These are phyloP conservation scores for Rhagonycha lutea DNA, from an alignment of 2,888 invertebrate species.

Conservation along the genomic window DNA sequence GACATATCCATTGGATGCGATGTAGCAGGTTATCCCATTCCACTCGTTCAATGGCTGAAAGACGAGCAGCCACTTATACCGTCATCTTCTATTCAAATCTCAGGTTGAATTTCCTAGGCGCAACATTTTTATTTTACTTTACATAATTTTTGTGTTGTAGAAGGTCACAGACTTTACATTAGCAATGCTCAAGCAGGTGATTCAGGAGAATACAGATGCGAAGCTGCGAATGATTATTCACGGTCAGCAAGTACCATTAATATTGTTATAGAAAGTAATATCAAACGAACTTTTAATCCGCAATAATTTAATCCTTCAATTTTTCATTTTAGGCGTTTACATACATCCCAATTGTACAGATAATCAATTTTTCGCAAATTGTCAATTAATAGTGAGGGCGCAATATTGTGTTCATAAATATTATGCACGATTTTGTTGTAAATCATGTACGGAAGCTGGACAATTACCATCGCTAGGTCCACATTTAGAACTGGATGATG, in stretches of 20 bases:
- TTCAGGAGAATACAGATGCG: constrained; percentile 82
- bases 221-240: constrained; percentile 76
- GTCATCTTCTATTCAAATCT: constrained; percentile 65
- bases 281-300: neutral
- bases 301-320: neutral
- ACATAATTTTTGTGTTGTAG: constrained; percentile 48
- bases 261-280: constrained; percentile 76
- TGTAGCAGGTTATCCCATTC: constrained; percentile 77
- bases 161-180: constrained; percentile 73
- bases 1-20: constrained; percentile 74
- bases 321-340: constrained; percentile 62
- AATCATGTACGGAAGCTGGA: constrained; percentile 87
- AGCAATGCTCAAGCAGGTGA: constrained; percentile 67
- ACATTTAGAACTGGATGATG: constrained; percentile 47
- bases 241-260: constrained; percentile 66
- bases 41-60: constrained; percentile 81
- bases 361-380: constrained; percentile 87
- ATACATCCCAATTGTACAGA: constrained; percentile 84
- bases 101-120: constrained; percentile 57
- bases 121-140: neutral
- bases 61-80: constrained; percentile 64
- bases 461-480: constrained; percentile 63
- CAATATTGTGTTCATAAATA: constrained; percentile 86
- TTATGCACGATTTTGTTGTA: constrained; percentile 92
- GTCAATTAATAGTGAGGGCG: constrained; percentile 82